Evolutionary conservation across 2,888 invertebrate genomes (phyloP).

Genomic region (Metacarcinus magister): DNA sequence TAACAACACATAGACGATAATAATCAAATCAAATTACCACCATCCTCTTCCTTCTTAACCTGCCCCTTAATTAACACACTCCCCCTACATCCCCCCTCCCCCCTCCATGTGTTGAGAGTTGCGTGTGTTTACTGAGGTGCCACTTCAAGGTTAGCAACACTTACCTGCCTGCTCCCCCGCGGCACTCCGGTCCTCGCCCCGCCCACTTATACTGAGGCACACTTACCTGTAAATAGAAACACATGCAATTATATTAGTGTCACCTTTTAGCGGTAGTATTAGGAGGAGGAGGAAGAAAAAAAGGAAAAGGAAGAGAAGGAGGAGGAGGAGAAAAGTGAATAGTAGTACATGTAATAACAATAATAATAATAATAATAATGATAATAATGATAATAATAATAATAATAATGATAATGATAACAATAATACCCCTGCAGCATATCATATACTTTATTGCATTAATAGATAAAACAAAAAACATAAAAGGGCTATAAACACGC

Average conservation of each 20-base stretch:
- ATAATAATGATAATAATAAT: background rate
- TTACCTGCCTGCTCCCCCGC: background rate
- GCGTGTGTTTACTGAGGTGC: background rate
- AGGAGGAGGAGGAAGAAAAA: background rate
- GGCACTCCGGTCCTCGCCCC: background rate
- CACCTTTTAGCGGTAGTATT: background rate
- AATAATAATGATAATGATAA: background rate
- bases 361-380: background rate
- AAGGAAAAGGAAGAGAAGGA: too few species aligned
- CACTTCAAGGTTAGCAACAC: background rate
- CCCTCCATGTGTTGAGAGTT: background rate
- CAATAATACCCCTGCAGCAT: background rate
- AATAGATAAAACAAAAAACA: background rate
- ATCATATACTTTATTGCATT: background rate
- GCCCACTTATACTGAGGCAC: background rate
- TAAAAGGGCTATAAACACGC: background rate
- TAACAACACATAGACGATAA: too few species aligned
- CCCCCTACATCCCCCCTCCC: background rate
- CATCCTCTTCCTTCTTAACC: background rate
- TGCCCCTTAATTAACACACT: background rate
- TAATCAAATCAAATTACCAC: too few species aligned
- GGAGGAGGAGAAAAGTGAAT: background rate
- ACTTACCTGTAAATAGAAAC: slow-evolving; percentile 29
- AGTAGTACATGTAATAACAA: background rate
- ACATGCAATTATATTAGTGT: background rate